phyloP scores from a whole-genome alignment of 2,113 vertebrate species.

The Xiphophorus hellerii region DNA sequence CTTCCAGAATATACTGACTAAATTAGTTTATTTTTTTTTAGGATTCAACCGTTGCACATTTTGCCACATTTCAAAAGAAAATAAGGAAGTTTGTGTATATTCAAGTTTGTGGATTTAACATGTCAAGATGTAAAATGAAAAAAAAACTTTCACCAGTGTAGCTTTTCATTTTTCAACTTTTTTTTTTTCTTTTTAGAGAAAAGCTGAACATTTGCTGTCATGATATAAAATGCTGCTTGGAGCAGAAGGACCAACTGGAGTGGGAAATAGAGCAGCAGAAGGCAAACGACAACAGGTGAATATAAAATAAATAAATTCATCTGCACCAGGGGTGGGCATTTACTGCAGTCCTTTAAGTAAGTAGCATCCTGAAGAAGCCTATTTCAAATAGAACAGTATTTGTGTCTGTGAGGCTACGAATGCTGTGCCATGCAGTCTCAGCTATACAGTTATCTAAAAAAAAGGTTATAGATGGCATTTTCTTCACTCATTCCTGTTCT shows the following conservation, averaged over 20 bases:
- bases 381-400: too few relatives aligned
- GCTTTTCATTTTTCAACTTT: conserved; percentile 6
- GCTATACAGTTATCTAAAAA: too few relatives aligned
- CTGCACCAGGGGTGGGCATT: too few relatives aligned
- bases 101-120: background rate
- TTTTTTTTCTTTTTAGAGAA: conserved; percentile 56
- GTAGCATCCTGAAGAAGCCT: too few relatives aligned
- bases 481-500: background rate
- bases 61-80: too few relatives aligned
- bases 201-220: conserved; percentile 77
- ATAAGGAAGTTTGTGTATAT: background rate
- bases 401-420: too few relatives aligned
- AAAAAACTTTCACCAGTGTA: background rate
- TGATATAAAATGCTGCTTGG: conserved; percentile 69
- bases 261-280: conserved; percentile 72
- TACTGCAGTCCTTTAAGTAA: too few relatives aligned
- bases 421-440: too few relatives aligned
- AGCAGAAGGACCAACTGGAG: conserved; percentile 78
- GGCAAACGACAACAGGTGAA: conserved; percentile 81
- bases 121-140: background rate
- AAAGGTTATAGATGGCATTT: background rate
- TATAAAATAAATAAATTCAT: conserved; percentile 7
- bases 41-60: conserved; percentile 14
- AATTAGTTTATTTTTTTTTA: conserved; percentile 26
- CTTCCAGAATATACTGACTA: conserved; percentile 38